Evolutionary conservation across 2,797 vertebrate species (phyloP).

Genomic region (Taeniopygia guttata): DNA sequence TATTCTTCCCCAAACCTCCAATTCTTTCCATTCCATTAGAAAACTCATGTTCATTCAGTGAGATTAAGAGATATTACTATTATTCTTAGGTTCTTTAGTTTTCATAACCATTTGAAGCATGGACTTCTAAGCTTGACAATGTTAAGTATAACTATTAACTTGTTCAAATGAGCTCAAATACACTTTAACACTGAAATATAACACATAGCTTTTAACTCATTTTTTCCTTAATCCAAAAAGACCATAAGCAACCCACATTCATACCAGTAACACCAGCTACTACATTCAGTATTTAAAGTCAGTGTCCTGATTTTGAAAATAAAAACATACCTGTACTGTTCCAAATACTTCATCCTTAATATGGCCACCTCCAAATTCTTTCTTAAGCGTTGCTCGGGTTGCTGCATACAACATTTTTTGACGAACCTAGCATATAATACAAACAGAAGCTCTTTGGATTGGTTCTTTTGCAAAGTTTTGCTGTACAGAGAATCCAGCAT

Average conservation of each 20-base stretch:
- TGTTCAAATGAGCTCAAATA: not conserved
- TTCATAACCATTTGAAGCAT: not conserved
- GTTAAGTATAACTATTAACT: not conserved
- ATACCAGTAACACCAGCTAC: not conserved
- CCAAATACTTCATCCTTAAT: slow-evolving; percentile 97
- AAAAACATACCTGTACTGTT: slow-evolving; percentile 83
- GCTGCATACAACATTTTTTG: slow-evolving; percentile 98
- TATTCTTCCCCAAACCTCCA: not conserved
- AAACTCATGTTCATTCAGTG: not conserved
- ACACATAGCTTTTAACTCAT: not conserved
- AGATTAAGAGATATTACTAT: not conserved
- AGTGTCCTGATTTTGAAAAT: not conserved
- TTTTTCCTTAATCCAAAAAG: not conserved
- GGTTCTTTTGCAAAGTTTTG: not conserved
- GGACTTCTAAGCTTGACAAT: not conserved
- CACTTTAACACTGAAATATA: not conserved
- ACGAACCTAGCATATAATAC: slow-evolving; percentile 82
- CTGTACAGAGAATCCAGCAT: not conserved
- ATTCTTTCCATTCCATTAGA: not conserved
- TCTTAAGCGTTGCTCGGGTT: slow-evolving; percentile 94
- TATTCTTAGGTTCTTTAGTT: not conserved
- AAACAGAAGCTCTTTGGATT: not conserved
- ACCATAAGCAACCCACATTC: not conserved
- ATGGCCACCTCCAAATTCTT: slow-evolving; percentile 95
- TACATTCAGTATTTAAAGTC: not conserved